Conservation (phyloP, 1,140 invertebrate genomes). For the Philaenus spumarius region DNA sequence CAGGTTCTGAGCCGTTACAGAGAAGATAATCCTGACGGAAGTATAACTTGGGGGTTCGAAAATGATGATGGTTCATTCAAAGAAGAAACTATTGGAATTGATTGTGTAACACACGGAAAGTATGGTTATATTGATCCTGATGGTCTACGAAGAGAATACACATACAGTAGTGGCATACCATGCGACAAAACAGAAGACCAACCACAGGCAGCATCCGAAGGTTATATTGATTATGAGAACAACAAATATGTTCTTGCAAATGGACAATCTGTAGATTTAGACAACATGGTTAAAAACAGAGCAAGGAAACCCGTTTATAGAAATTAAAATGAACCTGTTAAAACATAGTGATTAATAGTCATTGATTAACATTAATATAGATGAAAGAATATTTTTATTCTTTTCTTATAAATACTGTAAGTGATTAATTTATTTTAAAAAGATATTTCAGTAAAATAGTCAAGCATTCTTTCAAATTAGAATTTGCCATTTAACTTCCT, state of each 20-base stretch:
- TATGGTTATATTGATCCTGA: constrained; percentile 80
- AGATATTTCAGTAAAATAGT: too few species aligned
- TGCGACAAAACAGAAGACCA: constrained; percentile 54
- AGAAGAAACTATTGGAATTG: constrained; percentile 70
- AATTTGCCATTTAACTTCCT: too few species aligned
- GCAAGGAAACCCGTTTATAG: constrained; percentile 49
- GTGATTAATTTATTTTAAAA: too few species aligned
- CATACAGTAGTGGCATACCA: constrained; percentile 61
- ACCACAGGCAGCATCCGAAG: constrained; percentile 36
- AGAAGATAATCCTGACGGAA: constrained; percentile 72
- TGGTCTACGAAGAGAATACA: constrained; percentile 61
- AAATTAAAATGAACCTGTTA: constrained; percentile 13
- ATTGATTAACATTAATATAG: background rate
- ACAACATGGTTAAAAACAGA: constrained; percentile 59
- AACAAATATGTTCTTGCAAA: constrained; percentile 61
- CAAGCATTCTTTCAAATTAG: too few species aligned
- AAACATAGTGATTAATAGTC: background rate
- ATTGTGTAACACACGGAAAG: constrained; percentile 71
- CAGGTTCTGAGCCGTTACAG: constrained; percentile 52
- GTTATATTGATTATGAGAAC: constrained; percentile 56
- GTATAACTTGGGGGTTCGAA: constrained; percentile 79
- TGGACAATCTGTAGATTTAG: constrained; percentile 59
- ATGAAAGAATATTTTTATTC: constrained; percentile 10
- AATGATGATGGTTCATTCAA: constrained; percentile 74
- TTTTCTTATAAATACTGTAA: too few species aligned